Evolutionary conservation across 2,113 vertebrate genomes (phyloP), one percentile per base, ranked within the genome.

Genomic region (Phalacrocorax aristotelis): DNA sequence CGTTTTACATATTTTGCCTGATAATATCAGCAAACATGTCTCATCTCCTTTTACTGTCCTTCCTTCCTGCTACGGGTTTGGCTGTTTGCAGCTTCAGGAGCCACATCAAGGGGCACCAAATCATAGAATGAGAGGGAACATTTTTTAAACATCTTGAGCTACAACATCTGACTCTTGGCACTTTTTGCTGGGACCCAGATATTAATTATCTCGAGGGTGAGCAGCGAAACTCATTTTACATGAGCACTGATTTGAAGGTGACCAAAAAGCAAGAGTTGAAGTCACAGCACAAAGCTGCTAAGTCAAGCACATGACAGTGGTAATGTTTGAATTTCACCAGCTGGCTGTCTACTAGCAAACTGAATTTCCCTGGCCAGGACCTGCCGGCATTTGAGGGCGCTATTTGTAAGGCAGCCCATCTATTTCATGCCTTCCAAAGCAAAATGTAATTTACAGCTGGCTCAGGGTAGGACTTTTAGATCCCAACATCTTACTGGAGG

Each of bases 21-120:
- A 38, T 77, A 94, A 68, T 36, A 71, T 7, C 30, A 87, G 32
- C 36, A 79, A 79, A 69, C 6, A 69, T 30, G 26, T 42, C 36
- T 83, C 58, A 49, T 46, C 9, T 84, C 8, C 51, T 76, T 71
- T 68, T 69, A 29, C 12, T 61, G 8, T 42, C 26, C 60, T 76
- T 66, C 38, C 34, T 69, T 87, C 44, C 40, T 48, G 0, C 19
- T 19, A 2, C 1, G 3, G 2, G 25, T 77, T 80, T 70, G 36
- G 17, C 27, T 89, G 36, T 38, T 89, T 82, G 71, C 40, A 88
- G 84, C 36, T 80, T 70, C 66, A 77, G 66, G 46, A 83, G 11
- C 15, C 27, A n/a, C 0, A 0, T 32, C 1, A 23, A 87, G 48
- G 36, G 26, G 18, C n/a, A 85, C 4, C 7, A 79, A 32, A 32